Conservation (phyloP, 2,113 vertebrate species). For the Lucifuga dentata region DNA sequence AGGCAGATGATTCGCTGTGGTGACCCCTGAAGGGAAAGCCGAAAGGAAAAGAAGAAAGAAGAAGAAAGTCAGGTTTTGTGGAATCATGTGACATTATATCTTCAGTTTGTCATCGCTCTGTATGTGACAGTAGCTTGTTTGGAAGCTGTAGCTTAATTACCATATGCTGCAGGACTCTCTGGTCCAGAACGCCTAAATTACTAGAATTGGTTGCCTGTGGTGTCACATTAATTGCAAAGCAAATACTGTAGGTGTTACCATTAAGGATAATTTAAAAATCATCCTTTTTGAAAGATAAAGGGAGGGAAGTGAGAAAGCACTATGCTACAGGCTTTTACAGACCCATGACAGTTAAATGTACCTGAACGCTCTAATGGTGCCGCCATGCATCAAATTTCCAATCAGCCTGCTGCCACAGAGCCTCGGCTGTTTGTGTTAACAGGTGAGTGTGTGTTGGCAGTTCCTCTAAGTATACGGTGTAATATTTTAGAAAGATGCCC, state of each 20-base stretch:
- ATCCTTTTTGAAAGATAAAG: constrained; percentile 36
- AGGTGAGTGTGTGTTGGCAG: constrained; percentile 13
- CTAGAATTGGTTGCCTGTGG: constrained; percentile 48
- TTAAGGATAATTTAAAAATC: constrained; percentile 46
- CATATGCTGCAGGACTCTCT: constrained; percentile 28
- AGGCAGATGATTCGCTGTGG: too few species aligned
- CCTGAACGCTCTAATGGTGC: constrained; percentile 48
- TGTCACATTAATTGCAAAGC: constrained; percentile 55
- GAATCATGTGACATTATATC: background rate
- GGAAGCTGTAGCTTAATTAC: constrained; percentile 44
- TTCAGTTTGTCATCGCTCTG: background rate
- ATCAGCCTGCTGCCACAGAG: constrained; percentile 30
- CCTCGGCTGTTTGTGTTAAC: constrained; percentile 16
- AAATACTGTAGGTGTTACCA: constrained; percentile 40
- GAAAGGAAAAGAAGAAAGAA: too few species aligned
- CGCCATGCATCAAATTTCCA: constrained; percentile 38
- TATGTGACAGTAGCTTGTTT: constrained; percentile 4
- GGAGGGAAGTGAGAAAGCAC: background rate
- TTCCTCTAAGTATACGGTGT: too few species aligned
- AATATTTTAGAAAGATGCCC: background rate
- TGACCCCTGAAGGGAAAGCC: too few species aligned
- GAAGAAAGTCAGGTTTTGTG: too few species aligned
- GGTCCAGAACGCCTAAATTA: constrained; percentile 47
- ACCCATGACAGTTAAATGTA: constrained; percentile 48
- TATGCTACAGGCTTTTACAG: constrained; percentile 26